Base-by-base conservation (phyloP, 2,888 invertebrate genomes). In the Agelastica alni region DNA sequence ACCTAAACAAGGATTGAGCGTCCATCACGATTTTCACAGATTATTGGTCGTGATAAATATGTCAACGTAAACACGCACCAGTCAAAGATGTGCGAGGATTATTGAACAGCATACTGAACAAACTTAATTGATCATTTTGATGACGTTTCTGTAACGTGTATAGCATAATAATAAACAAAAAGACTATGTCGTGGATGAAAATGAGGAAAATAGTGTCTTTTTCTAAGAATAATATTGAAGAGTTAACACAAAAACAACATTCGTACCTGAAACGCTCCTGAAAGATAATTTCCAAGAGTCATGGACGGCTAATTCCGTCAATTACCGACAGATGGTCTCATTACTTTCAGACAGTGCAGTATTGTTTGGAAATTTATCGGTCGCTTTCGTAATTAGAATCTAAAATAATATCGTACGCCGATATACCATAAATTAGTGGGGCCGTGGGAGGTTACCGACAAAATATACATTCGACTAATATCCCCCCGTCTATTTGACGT, bases 251-350 rank as follows among this genome's bases (percentile, higher is more conserved):
- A 10, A 10, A 26, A 16, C 14, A 49, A 14, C 46, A 36, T 31
- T n/a, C 22, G 49, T 41, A 31, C 28, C 45, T 53, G n/a, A n/a
- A n/a, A 20, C 51, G 47, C 37, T 56, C 56, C 51, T 51, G 47
- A 51, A 36, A 48, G 53, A 53, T 51, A 46, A 51, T 46, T 51
- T 51, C 28, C 51, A n/a, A n/a, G 42, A 47, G 68, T 68, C 67
- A 68, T 61, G 66, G 68, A 54, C 70, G 66, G 68, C 69, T 70
- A 70, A 71, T 71, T 68, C 67, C 72, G 70, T 72, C 71, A 71
- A 72, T 72, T 71, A 72, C 68, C 61, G 70, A 72, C 72, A 72
- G 72, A 72, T 72, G 72, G 71, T 70, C 70, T 68, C 70, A 70
- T 71, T 72, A 70, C 70, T 70, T 70, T 68, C 66, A 68, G 67